Conservation (phyloP, 2,113 vertebrate species). For the Tachysurus vachellii region DNA sequence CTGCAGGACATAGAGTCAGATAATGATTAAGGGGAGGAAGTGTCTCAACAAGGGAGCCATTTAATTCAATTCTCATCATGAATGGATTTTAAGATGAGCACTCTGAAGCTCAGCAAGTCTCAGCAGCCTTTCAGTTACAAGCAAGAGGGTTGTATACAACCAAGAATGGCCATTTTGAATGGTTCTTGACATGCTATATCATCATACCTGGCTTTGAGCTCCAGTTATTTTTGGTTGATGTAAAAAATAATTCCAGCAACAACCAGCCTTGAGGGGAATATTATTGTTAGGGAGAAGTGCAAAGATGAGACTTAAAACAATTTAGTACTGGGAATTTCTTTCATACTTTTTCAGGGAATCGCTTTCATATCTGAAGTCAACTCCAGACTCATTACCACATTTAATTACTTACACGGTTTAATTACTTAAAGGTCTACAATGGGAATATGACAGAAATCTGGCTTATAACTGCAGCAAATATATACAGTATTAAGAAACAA, state of each 20-base stretch:
- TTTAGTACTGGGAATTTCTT: neutral
- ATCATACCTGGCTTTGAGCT: too few relatives aligned
- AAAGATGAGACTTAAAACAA: neutral
- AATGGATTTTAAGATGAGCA: neutral
- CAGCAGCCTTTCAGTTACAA: neutral
- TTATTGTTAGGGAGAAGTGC: too few relatives aligned
- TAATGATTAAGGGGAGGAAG: slow-evolving; percentile 3
- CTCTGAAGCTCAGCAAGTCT: neutral
- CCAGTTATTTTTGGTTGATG: too few relatives aligned
- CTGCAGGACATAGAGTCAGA: neutral
- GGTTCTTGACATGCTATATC: neutral
- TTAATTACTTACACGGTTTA: neutral
- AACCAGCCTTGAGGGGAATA: too few relatives aligned
- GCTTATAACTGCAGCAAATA: neutral
- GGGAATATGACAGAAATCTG: too few relatives aligned
- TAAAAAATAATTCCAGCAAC: too few relatives aligned
- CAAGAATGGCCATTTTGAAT: neutral
- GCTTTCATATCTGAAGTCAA: neutral
- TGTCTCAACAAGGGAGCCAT: neutral
- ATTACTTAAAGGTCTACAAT: neutral
- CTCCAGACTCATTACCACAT: neutral
- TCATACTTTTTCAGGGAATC: too few relatives aligned
- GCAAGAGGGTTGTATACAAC: neutral
- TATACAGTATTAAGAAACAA: neutral
- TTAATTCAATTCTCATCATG: slow-evolving; percentile 10